A percentile compares a stretch with the other conserved stretches of the same genome.
Evolutionary conservation across 64 coral and sea anemone species (phyloP).

Genomic region (Cladopsammia gracilis): DNA sequence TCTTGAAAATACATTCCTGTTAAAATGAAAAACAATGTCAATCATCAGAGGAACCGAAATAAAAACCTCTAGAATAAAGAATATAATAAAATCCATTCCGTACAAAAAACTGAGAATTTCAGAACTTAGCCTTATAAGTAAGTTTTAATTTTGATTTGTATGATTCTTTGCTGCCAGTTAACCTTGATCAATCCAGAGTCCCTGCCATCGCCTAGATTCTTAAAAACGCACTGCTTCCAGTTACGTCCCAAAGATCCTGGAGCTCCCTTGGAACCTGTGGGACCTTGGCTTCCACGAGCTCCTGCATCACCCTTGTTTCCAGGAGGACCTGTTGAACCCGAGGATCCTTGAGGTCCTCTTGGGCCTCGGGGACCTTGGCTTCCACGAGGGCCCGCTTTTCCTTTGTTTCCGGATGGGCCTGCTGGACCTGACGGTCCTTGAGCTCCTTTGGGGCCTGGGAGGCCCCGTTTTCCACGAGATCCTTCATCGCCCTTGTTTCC

Average conservation of each 20-base stretch:
- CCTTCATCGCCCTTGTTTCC: background rate
- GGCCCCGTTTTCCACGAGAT: background rate
- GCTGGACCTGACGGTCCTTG: background rate
- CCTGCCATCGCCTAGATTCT: background rate
- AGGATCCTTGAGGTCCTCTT: background rate
- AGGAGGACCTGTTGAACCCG: background rate
- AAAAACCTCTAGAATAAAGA: too few species aligned
- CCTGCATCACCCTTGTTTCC: background rate
- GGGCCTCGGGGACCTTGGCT: background rate
- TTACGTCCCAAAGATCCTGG: background rate
- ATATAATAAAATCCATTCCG: too few species aligned
- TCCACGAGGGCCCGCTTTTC: background rate
- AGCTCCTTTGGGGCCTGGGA: background rate
- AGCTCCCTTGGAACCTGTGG: background rate
- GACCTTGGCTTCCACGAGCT: background rate
- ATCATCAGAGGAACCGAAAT: too few species aligned
- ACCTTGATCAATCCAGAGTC: too few species aligned
- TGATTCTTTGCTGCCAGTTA: too few species aligned
- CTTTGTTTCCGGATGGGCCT: background rate
- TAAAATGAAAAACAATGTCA: background rate
- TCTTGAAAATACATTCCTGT: background rate
- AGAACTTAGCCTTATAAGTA: too few species aligned
- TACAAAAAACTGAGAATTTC: too few species aligned
- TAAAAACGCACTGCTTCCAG: conserved; percentile 6
- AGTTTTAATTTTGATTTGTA: too few species aligned